Conservation (phyloP, 2,113 vertebrate genomes). For the Phodopus roborovskii region DNA sequence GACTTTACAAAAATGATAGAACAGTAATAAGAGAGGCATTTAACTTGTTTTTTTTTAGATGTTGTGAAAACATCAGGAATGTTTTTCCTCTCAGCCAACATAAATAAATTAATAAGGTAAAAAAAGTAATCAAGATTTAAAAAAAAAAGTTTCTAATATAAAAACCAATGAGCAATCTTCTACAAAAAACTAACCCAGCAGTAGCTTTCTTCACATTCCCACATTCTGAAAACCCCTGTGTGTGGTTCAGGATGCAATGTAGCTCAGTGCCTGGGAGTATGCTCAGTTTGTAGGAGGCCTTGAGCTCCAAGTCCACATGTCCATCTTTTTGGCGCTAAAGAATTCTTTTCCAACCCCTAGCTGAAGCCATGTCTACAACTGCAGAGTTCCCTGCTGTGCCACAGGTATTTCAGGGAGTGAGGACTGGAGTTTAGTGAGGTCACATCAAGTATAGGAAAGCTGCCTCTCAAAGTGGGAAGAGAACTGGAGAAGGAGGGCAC, state of each 20-base stretch:
- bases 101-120: background rate
- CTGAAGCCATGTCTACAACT: background rate
- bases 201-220: background rate
- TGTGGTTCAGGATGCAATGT: background rate
- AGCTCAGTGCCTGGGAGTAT: background rate
- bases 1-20: background rate
- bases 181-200: background rate
- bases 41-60: background rate
- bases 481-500: background rate
- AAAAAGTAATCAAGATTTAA: background rate
- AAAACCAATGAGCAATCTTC: background rate
- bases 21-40: background rate
- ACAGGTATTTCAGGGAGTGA: background rate
- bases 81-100: background rate
- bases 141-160: background rate
- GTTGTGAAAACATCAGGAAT: background rate
- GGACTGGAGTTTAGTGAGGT: background rate
- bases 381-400: fast-evolving
- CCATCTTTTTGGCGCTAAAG: background rate
- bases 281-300: background rate
- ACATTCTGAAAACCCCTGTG: background rate
- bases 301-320: background rate
- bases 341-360: background rate
- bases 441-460: background rate
- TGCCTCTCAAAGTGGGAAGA: background rate